phyloP scores from a whole-genome alignment of 2,888 invertebrate genomes.

The Phytoseiulus persimilis region DNA sequence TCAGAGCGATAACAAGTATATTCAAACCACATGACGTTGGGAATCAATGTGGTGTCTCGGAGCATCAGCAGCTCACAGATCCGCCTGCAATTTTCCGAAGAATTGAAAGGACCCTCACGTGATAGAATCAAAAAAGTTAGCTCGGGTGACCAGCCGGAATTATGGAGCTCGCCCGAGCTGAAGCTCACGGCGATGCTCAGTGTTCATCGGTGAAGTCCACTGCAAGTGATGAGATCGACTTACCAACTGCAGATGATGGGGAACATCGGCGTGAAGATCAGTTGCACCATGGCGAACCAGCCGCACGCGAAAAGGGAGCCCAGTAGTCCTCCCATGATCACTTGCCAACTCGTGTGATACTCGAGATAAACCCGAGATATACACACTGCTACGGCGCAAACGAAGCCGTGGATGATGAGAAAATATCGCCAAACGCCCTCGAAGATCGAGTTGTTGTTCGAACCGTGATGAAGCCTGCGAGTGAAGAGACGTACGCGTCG shows the following conservation, averaged over 20 bases:
- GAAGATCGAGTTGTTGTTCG: slow-evolving; percentile 65
- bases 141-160: too few relatives aligned
- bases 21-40: slow-evolving; percentile 86
- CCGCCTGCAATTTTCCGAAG: slow-evolving; percentile 59
- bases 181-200: too few relatives aligned
- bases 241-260: slow-evolving; percentile 76
- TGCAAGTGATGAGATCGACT: slow-evolving; percentile 51
- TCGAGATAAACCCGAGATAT: slow-evolving; percentile 65
- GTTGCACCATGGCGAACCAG: slow-evolving; percentile 74
- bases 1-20: slow-evolving; percentile 78
- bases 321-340: slow-evolving; percentile 66
- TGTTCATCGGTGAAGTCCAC: too few relatives aligned
- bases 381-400: slow-evolving; percentile 42
- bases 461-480: slow-evolving; percentile 67
- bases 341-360: slow-evolving; percentile 75
- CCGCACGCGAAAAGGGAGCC: slow-evolving; percentile 65
- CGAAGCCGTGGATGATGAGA: slow-evolving; percentile 47
- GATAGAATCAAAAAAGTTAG: too few relatives aligned
- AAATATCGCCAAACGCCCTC: slow-evolving; percentile 61
- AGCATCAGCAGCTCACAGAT: slow-evolving; percentile 74
- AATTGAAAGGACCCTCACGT: neutral
- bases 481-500: neutral
- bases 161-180: too few relatives aligned
- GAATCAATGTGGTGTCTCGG: slow-evolving; percentile 78
- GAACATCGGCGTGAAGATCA: slow-evolving; percentile 72